A percentile compares a stretch with the other conserved stretches of the same genome.
Conservation (phyloP, 2,797 vertebrate genomes). For the Notoglanidium macrostoma region DNA sequence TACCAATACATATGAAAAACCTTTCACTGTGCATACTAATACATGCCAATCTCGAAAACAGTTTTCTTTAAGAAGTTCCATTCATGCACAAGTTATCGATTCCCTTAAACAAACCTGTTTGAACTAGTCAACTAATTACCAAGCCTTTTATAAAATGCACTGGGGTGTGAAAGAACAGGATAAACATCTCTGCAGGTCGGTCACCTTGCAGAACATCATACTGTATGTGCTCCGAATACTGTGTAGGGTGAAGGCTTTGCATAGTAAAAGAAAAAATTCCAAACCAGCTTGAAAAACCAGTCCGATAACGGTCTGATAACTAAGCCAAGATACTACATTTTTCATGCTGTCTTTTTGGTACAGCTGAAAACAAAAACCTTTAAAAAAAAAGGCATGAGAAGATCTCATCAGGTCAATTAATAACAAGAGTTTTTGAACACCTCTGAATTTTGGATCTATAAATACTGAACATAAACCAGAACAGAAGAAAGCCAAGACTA, state of each 20-base stretch:
- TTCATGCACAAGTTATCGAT: not conserved
- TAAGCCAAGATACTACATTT: not conserved
- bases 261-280: not conserved
- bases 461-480: not conserved
- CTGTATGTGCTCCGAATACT: not conserved
- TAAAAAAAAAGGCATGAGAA: not conserved
- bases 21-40: not conserved
- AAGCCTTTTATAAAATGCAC: not conserved
- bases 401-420: too few relatives aligned
- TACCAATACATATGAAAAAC: not conserved
- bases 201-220: not conserved
- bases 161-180: not conserved
- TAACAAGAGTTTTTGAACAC: not conserved
- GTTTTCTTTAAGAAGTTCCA: not conserved
- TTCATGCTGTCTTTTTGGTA: not conserved
- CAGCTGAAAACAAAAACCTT: not conserved
- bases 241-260: not conserved
- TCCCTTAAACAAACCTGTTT: not conserved
- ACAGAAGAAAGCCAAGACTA: not conserved
- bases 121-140: not conserved
- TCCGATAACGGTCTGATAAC: not conserved
- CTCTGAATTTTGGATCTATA: not conserved
- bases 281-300: not conserved
- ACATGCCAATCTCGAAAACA: not conserved
- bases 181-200: slow-evolving; percentile 4